These are phyloP conservation scores for Elaphurus davidianus DNA, from an alignment of 2,113 vertebrate species.

Conservation along the genomic window DNA sequence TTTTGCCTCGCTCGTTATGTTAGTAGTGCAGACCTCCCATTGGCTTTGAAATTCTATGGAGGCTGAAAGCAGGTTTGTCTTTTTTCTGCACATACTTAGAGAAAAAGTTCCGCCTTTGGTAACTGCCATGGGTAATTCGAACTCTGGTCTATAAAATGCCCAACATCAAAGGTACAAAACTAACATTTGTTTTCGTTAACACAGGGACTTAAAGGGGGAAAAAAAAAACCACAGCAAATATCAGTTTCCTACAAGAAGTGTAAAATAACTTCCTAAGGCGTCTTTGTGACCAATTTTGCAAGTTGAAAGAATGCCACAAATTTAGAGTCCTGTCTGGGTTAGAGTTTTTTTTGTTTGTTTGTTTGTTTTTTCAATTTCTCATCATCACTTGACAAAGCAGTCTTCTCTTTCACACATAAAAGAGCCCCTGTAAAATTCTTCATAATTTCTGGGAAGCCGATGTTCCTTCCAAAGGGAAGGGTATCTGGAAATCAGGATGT, in stretches of 20 bases:
- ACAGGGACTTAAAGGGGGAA: background rate
- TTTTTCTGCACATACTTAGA: constrained; percentile 31
- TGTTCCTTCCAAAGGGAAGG: constrained; percentile 8
- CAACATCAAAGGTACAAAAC: constrained; percentile 39
- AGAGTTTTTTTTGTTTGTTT: background rate
- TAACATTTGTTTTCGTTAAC: constrained; percentile 52
- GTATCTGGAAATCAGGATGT: constrained; percentile 56
- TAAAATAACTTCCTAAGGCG: constrained; percentile 59
- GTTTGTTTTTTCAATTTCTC: constrained; percentile 23
- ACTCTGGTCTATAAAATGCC: constrained; percentile 16
- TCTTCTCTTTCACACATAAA: constrained; percentile 66
- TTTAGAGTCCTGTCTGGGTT: constrained; percentile 52
- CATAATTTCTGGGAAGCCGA: constrained; percentile 60
- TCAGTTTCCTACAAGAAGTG: constrained; percentile 17
- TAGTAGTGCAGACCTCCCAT: background rate
- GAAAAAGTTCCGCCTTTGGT: background rate
- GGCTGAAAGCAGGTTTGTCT: constrained; percentile 26
- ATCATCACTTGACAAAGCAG: constrained; percentile 50
- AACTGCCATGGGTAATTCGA: background rate
- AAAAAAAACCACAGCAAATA: background rate
- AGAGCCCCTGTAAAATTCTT: constrained; percentile 50
- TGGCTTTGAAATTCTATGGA: constrained; percentile 19
- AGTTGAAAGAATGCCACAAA: constrained; percentile 37
- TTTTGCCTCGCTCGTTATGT: background rate
- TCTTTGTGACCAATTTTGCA: constrained; percentile 36